phyloP scores from a whole-genome alignment of 2,797 vertebrate species.

The Perodicticus potto region DNA sequence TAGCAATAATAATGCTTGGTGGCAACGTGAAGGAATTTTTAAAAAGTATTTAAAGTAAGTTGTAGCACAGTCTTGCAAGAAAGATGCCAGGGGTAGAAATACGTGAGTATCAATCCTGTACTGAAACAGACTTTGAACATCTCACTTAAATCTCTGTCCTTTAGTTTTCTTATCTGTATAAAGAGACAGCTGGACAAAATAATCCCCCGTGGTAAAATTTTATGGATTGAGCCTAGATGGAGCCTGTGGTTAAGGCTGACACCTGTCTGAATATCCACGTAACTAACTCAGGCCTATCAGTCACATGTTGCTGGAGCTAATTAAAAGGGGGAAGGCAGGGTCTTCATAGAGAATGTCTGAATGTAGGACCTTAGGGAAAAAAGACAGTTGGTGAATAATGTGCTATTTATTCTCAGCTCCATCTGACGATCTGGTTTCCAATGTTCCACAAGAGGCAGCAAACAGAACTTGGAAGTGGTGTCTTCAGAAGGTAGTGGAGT shows the following conservation, averaged over 20 bases:
- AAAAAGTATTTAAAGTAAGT: constrained; percentile 20
- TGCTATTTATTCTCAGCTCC: not conserved
- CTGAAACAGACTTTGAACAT: not conserved
- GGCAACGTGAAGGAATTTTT: not conserved
- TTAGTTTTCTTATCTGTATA: not conserved
- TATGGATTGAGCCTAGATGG: not conserved
- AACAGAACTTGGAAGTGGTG: not conserved
- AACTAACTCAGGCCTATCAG: not conserved
- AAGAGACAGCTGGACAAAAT: not conserved
- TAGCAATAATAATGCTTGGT: not conserved
- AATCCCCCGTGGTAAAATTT: not conserved
- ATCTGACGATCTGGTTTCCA: not conserved
- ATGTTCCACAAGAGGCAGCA: not conserved
- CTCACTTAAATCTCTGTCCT: not conserved
- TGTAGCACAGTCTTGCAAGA: not conserved
- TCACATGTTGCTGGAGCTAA: not conserved
- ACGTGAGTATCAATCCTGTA: not conserved
- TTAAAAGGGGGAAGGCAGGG: not conserved
- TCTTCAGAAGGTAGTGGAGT: not conserved
- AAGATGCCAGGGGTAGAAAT: constrained; percentile 20
- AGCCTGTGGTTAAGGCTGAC: not conserved
- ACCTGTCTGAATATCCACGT: not conserved
- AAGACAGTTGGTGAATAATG: not conserved
- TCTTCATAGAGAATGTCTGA: not conserved
- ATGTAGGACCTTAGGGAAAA: not conserved